These are phyloP conservation scores for Rhodeus uyekii DNA, from an alignment of 2,797 vertebrate genomes.

Conservation along the genomic window DNA sequence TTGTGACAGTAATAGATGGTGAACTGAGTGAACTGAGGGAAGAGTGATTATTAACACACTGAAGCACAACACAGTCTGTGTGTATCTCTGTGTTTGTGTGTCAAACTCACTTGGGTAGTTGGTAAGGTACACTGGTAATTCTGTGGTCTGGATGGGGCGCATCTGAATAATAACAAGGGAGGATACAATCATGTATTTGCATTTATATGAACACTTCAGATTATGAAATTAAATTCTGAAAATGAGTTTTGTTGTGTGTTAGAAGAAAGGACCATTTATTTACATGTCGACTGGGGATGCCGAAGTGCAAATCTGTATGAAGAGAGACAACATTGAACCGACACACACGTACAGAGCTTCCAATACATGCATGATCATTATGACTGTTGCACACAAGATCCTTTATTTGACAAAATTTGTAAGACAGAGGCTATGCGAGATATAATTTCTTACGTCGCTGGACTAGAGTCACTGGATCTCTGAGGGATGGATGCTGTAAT, in stretches of 20 bases:
- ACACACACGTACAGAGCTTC: not conserved
- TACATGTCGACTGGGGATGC: conserved; percentile 38
- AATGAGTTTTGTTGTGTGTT: not conserved
- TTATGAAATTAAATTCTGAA: too few relatives aligned
- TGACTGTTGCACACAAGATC: not conserved
- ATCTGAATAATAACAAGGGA: conserved; percentile 6
- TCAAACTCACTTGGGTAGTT: conserved; percentile 17
- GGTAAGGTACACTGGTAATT: not conserved
- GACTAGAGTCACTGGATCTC: conserved; percentile 26
- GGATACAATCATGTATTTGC: not conserved
- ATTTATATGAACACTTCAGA: not conserved
- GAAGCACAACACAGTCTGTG: not conserved
- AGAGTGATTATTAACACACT: not conserved
- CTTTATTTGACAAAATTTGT: not conserved
- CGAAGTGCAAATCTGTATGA: not conserved
- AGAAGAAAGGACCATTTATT: not conserved
- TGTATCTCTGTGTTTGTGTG: not conserved
- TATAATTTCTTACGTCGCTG: conserved; percentile 1
- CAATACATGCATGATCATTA: not conserved
- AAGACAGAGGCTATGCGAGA: not conserved
- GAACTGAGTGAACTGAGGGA: conserved; percentile 34
- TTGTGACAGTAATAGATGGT: conserved; percentile 16
- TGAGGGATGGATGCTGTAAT: conserved; percentile 29
- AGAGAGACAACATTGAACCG: not conserved
- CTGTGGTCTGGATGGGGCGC: conserved; percentile 2